These are phyloP conservation scores for Hyposmocoma kahamanoa DNA, from an alignment of 1,140 invertebrate genomes.

Conservation along the genomic window DNA sequence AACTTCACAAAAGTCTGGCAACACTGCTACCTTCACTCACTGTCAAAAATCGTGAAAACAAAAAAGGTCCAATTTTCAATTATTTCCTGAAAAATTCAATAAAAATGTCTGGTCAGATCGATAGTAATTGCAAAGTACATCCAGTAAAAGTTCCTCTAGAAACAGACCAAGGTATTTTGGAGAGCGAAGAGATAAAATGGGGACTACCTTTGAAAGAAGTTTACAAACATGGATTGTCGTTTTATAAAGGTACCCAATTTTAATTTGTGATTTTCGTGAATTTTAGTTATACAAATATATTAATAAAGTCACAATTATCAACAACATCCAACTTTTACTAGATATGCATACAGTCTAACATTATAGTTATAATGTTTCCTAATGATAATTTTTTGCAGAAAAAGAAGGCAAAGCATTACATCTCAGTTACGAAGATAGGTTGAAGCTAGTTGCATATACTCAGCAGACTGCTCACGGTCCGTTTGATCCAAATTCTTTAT, in stretches of 20 bases:
- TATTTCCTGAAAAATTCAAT: neutral
- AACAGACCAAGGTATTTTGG: conserved; percentile 67
- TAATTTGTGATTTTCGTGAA: too few relatives aligned
- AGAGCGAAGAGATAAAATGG: conserved; percentile 75
- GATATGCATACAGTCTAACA: too few relatives aligned
- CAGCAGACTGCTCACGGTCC: conserved; percentile 94
- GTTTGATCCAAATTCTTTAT: conserved; percentile 82
- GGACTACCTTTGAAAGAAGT: conserved; percentile 84
- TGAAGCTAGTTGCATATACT: conserved; percentile 92
- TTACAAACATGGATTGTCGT: conserved; percentile 89
- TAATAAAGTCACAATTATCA: too few relatives aligned
- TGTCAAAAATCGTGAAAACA: too few relatives aligned
- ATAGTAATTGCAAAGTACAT: conserved; percentile 50
- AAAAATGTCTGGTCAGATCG: conserved; percentile 42
- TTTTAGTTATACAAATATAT: conserved; percentile 6
- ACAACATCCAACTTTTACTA: too few relatives aligned
- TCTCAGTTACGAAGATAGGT: conserved; percentile 94
- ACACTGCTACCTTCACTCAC: too few relatives aligned
- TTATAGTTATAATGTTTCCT: too few relatives aligned
- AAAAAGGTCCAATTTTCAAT: conserved; percentile 1
- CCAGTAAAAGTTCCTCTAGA: conserved; percentile 62
- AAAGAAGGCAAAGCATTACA: conserved; percentile 97
- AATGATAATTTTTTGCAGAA: conserved; percentile 71
- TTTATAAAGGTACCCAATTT: conserved; percentile 97
- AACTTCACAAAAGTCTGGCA: too few relatives aligned